Evolutionary conservation across 2,113 vertebrate genomes (phyloP), one percentile per base, ranked within the genome.

Genomic region (Oriolus oriolus): DNA sequence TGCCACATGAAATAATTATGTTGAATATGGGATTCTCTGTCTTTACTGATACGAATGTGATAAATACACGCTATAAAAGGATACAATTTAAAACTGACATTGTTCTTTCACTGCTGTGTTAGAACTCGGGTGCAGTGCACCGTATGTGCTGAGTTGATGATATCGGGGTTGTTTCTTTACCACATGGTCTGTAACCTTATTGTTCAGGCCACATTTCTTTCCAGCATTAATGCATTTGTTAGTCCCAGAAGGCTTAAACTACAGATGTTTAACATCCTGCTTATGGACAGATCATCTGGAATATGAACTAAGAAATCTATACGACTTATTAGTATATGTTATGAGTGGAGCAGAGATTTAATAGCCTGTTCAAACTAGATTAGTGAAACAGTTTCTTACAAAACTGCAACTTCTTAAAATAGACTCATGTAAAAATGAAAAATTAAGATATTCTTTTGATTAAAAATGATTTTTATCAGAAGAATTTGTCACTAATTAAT

Each of bases 141-240:
- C 87, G 68, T 73, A 93, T 91, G 80, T 92, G 91, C 77, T 95
- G 97, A 98, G 97, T 95, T 97, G 96, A 97, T 97, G 97, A 96
- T 97, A 98, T 94, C 66, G 28, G 93, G 89, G 95, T 82, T 94
- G 97, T 95, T 96, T 96, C 96, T 98, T 97, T 96, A 97, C 95
- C 97, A 98, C 97, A 97, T 97, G 98, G 96, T 98, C 98, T 97
- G 97, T 98, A 98, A 99, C 98, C 99, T 98, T 98, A 98, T 97
- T 98, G 98, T 99, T 98, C 98, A 98, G 98, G 98, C 98, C 98
- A 98, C 98, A 97, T 99, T 99, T 99, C 98, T 98, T 98, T 98
- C 98, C 98, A 98, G 98, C 98, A 98, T 98, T 98, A 98, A 99
- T 98, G 98, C 98, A 98, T 99, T 98, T 99, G 98, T 98, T 98